These are phyloP conservation scores for Coreoperca whiteheadi DNA, from an alignment of 2,113 vertebrate species.

Conservation along the genomic window DNA sequence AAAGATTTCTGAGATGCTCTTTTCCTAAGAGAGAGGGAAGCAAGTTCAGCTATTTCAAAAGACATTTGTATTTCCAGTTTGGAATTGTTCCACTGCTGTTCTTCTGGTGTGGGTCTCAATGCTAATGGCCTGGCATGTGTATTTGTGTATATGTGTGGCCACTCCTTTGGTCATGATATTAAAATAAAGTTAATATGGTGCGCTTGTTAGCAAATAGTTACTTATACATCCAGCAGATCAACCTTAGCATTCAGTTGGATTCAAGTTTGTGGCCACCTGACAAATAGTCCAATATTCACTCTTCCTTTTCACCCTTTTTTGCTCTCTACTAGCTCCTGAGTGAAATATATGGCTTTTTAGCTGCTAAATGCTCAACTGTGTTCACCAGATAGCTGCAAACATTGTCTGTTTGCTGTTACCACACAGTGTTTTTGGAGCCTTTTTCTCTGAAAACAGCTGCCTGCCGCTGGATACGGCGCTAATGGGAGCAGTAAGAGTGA, in stretches of 20 bases:
- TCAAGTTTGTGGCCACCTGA: neutral
- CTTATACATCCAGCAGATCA: too few species aligned
- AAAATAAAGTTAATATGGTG: neutral
- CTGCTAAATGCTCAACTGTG: conserved; percentile 1
- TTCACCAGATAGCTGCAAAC: neutral
- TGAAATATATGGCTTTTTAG: conserved; percentile 15
- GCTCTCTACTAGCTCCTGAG: neutral
- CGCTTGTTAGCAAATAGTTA: too few species aligned
- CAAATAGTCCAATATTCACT: neutral
- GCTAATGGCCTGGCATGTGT: neutral
- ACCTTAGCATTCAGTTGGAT: too few species aligned
- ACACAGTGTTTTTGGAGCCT: neutral
- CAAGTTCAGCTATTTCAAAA: neutral
- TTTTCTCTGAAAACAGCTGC: neutral
- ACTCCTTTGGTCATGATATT: neutral
- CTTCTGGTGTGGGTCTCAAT: neutral
- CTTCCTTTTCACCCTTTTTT: neutral
- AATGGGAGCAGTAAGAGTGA: neutral
- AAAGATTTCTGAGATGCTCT: neutral
- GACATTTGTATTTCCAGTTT: neutral
- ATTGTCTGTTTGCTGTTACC: neutral
- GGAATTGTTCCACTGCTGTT: neutral
- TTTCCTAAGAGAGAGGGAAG: neutral
- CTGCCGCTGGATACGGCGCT: neutral
- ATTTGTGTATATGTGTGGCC: neutral